A percentile compares a stretch with the other conserved stretches of the same genome.
These are phyloP conservation scores for Eupeodes corollae DNA, from an alignment of 1,140 invertebrate genomes.

Conservation along the genomic window DNA sequence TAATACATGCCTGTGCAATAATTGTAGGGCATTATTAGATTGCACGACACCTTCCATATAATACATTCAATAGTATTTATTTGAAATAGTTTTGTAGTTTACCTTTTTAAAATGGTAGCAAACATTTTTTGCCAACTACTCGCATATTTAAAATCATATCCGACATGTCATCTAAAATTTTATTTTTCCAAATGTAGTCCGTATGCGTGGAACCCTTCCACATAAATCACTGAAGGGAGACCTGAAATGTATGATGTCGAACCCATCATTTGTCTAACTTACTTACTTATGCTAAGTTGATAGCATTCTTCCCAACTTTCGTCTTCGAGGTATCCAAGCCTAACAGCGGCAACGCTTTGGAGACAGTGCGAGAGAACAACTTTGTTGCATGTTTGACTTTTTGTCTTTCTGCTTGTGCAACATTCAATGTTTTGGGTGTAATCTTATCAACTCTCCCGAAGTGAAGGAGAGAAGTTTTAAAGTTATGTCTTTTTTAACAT, in stretches of 20 bases:
- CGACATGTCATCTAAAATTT: slow-evolving; percentile 7
- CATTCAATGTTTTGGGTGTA: slow-evolving; percentile 1
- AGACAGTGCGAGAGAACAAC: background rate
- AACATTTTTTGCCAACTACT: slow-evolving; percentile 1
- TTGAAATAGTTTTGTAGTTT: background rate
- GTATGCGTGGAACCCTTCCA: slow-evolving; percentile 4
- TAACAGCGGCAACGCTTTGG: background rate
- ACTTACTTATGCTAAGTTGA: background rate
- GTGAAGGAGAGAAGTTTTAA: slow-evolving; percentile 3
- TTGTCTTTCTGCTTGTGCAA: background rate
- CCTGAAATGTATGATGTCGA: background rate
- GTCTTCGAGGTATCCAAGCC: background rate
- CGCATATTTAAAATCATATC: slow-evolving; percentile 1
- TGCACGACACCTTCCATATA: background rate
- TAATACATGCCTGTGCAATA: background rate
- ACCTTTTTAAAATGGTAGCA: slow-evolving; percentile 7
- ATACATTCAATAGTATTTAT: background rate
- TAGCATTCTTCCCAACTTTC: background rate
- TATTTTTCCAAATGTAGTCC: slow-evolving; percentile 5
- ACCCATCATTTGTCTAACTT: no score
- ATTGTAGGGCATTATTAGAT: background rate
- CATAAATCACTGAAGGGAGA: background rate
- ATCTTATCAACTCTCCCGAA: slow-evolving; percentile 1
- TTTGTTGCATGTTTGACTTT: background rate
- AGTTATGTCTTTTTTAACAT: slow-evolving; percentile 3